These are phyloP conservation scores for Macropodus opercularis DNA, from an alignment of 2,797 vertebrate genomes.

Conservation along the genomic window DNA sequence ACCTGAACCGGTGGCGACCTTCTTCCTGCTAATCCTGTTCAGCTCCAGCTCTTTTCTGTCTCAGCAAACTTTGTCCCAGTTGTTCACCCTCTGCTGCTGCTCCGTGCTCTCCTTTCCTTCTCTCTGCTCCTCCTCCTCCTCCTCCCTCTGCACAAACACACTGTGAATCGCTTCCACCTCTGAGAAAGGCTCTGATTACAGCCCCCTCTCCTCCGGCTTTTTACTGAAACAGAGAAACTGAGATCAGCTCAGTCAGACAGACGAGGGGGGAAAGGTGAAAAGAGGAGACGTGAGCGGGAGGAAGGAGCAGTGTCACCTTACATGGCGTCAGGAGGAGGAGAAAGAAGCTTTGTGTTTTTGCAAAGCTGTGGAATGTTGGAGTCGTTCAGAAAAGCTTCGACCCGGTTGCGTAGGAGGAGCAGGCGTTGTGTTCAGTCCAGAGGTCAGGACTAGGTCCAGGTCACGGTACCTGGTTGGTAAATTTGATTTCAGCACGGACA, in stretches of 20 bases:
- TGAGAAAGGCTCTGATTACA: slow-evolving; percentile 64
- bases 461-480: too few relatives aligned
- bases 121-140: slow-evolving; percentile 30
- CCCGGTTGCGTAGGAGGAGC: neutral
- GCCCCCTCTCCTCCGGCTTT: slow-evolving; percentile 25
- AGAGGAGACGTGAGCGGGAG: slow-evolving; percentile 32
- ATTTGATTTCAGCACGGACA: too few relatives aligned
- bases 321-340: slow-evolving; percentile 12
- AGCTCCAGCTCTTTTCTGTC: slow-evolving; percentile 19
- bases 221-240: slow-evolving; percentile 26
- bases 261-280: slow-evolving; percentile 49
- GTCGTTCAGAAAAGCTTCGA: neutral
- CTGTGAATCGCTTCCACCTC: slow-evolving; percentile 52
- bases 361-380: slow-evolving; percentile 40
- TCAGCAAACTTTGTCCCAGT: slow-evolving; percentile 47
- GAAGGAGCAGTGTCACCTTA: slow-evolving; percentile 60
- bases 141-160: slow-evolving; percentile 46
- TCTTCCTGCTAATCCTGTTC: slow-evolving; percentile 21
- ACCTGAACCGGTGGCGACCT: slow-evolving; percentile 53
- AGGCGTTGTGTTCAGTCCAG: neutral
- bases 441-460: too few relatives aligned
- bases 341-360: slow-evolving; percentile 8
- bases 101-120: slow-evolving; percentile 46
- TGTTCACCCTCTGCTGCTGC: slow-evolving; percentile 44
- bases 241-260: slow-evolving; percentile 27